These are phyloP conservation scores for Camponotus pennsylvanicus DNA, from an alignment of 1,140 invertebrate species.

Conservation along the genomic window DNA sequence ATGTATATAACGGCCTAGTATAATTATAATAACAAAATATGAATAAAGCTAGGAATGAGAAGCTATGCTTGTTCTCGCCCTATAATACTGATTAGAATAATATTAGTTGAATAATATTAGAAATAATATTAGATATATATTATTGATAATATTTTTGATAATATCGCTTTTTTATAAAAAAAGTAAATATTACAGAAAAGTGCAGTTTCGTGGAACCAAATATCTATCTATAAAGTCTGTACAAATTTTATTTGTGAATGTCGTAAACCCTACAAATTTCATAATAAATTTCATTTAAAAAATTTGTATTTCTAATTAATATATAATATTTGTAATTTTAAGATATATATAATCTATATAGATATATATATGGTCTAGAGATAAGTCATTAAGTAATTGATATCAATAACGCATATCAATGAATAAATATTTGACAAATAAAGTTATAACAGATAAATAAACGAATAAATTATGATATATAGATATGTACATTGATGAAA, in stretches of 20 bases:
- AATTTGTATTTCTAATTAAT: neutral
- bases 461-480: too few species aligned
- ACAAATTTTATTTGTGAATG: neutral
- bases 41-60: constrained; percentile 38
- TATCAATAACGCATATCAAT: too few species aligned
- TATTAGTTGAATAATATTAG: too few species aligned
- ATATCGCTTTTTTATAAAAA: constrained; percentile 6
- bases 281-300: neutral
- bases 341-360: neutral
- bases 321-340: neutral
- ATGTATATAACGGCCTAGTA: constrained; percentile 44
- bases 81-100: too few species aligned
- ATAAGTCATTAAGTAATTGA: too few species aligned
- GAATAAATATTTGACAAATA: too few species aligned
- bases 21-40: constrained; percentile 34
- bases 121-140: too few species aligned
- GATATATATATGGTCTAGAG: too few species aligned
- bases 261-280: neutral
- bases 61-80: constrained; percentile 13
- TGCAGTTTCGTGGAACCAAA: neutral
- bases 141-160: neutral
- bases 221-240: neutral
- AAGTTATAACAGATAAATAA: too few species aligned
- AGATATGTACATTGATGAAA: too few species aligned
- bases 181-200: neutral